These are phyloP conservation scores for Stenolophus ochropezus DNA, from an alignment of 2,888 invertebrate genomes.

Conservation along the genomic window DNA sequence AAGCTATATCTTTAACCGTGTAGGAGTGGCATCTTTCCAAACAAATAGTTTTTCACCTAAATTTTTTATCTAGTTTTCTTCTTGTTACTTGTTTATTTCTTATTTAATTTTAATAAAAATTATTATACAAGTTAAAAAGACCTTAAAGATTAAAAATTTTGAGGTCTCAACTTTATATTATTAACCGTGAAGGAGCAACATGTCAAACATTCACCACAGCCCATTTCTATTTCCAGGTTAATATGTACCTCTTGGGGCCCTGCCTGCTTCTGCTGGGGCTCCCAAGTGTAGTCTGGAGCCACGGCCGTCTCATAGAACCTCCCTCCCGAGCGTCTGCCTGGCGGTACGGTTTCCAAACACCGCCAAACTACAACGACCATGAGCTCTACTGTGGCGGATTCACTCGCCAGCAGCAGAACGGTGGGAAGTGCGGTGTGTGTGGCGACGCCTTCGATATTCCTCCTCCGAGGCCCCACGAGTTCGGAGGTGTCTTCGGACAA, in stretches of 20 bases:
- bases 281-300: slow-evolving; percentile 68
- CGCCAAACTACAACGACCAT: slow-evolving; percentile 92
- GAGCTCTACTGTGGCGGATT: slow-evolving; percentile 92
- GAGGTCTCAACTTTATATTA: no score
- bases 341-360: slow-evolving; percentile 91
- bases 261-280: not conserved
- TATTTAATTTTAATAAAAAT: no score
- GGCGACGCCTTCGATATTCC: slow-evolving; percentile 87
- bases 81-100: no score
- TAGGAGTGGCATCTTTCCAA: no score
- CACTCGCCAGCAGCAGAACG: slow-evolving; percentile 88
- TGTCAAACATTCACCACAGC: not conserved
- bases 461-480: slow-evolving; percentile 85
- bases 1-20: no score
- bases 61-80: no score
- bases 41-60: no score
- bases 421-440: slow-evolving; percentile 90
- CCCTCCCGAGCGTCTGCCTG: slow-evolving; percentile 91
- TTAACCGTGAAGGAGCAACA: no score
- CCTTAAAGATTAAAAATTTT: no score
- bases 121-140: no score
- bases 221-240: no score
- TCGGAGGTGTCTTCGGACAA: slow-evolving; percentile 78
- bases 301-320: slow-evolving; percentile 88
- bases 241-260: not conserved